Base-by-base conservation (phyloP, 2,797 vertebrate genomes). In the Cirrhinus mrigala region DNA sequence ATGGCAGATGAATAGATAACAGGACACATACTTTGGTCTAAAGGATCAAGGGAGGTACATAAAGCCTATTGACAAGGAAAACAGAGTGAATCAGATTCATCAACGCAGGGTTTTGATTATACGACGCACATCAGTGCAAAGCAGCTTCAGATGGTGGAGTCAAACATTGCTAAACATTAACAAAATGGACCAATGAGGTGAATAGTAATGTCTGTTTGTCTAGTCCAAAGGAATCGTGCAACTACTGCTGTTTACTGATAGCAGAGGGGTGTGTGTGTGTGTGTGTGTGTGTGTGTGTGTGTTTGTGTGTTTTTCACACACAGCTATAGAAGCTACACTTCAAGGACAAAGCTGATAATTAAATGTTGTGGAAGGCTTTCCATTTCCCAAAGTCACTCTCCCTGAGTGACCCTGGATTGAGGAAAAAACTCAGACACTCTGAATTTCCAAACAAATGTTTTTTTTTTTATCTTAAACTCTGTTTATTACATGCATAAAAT, bases 1-100 rank as follows among this genome's bases (percentile, higher is more conserved):
- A 22, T 74, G 74, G 75, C 50, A 54, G 56, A 76, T 46, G 3
- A 66, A 40, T 20, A 76, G 82, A 76, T 76, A 83, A 83, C 73
- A 66, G 60, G 44, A 54, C 44, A 24, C 60, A 76, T 52, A 14
- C 15, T 18, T 66, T 66, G 7, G 64, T 66, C 20, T 22, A 20
- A 27, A 69, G 6, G 20, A 68, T n/a, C 62, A 80, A 33, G 12
- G 3, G 4, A 58, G 22, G 9, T 16, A 54, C 15, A 27, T 11
- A 81, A 27, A 50, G 20, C 66, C 46, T 37, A 8, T 68, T 8
- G 16, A 18, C 27, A 74, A 27, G 52, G 7, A 75, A 52, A 50
- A 75, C 11, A 3, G 66, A 29, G 29, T 54, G 20, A 54, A 56
- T 81, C 7, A 37, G 29, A 58, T 58, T 27, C 1, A 44, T 56